Conservation (phyloP, 2,888 invertebrate genomes). For the Mallateleia sp. region DNA sequence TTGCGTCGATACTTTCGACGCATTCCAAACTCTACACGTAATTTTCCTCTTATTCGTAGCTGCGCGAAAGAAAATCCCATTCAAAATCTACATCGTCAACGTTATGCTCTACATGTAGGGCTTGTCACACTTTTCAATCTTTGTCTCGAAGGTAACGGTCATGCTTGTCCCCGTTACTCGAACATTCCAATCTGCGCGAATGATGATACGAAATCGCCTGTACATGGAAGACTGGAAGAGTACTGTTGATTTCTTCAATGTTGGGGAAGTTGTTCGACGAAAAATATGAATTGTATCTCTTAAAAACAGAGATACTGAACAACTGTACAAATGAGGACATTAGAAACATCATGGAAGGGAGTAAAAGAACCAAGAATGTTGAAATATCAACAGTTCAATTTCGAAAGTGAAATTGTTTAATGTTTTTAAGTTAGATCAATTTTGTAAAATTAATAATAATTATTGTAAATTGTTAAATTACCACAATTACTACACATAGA, state of each 20-base stretch:
- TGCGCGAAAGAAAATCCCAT: constrained; percentile 19
- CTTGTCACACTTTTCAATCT: constrained; percentile 52
- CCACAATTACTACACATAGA: too few relatives aligned
- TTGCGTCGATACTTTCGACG: constrained; percentile 42
- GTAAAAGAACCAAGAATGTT: too few relatives aligned
- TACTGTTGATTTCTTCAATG: constrained; percentile 26
- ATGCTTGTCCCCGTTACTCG: constrained; percentile 61
- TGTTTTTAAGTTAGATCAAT: too few relatives aligned
- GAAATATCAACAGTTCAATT: too few relatives aligned
- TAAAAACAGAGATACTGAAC: too few relatives aligned
- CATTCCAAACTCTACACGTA: constrained; percentile 33
- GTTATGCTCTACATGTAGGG: constrained; percentile 63
- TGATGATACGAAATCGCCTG: constrained; percentile 48
- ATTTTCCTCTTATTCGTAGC: constrained; percentile 20
- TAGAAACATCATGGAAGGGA: too few relatives aligned
- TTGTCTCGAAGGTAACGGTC: constrained; percentile 67
- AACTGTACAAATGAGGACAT: too few relatives aligned
- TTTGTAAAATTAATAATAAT: too few relatives aligned
- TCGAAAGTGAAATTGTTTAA: too few relatives aligned
- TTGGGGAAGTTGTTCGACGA: too few relatives aligned
- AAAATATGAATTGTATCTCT: too few relatives aligned
- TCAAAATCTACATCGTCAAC: constrained; percentile 57
- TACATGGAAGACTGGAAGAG: constrained; percentile 35
- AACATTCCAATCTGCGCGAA: constrained; percentile 43
- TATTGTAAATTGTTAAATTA: too few relatives aligned